Evolutionary conservation across 2,797 vertebrate species (phyloP), one percentile per base, ranked within the genome.

Genomic region (Aulostomus chinensis): DNA sequence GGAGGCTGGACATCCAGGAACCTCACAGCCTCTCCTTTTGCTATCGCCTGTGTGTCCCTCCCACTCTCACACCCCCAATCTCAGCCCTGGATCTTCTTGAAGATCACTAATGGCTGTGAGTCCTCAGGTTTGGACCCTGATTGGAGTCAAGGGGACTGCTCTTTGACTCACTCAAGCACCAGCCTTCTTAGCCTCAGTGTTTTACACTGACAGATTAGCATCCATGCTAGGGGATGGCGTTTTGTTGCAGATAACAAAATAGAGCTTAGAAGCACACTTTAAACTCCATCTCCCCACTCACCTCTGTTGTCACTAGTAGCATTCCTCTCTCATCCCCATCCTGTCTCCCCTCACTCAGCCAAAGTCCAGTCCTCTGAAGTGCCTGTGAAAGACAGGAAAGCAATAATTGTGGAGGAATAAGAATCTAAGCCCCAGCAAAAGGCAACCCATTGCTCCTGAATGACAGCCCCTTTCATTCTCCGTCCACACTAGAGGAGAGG

Each of bases 291-390:
- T 60, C 30, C 45, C 69, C 66, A 38, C 36, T 53, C 25, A 1
- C 37, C 47, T 34, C 59, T 33, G 12, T 42, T 33, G 10, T 29
- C 37, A 12, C 43, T 28, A 3, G 45, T 47, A 6, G 43, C 60
- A 12, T 21, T 5, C 35, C 18, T 10, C 36, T 24, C 15, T 54
- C 74, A 22, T 45, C 32, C 21, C 34, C 17, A 25, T 25, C 24
- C 20, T 16, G 28, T 22, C 21, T 43, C 39, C 20, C 42, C 33
- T 50, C 41, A 61, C 76, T 79, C 83, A 81, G 75, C 85, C 83
- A 85, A 85, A 83, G 80, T 73, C 78, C 72, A 48, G 70, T 78
- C 80, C 80, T 85, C 74, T 82, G 81, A 90, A 90, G 88, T 89
- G 89, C 86, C 88, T 89, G 83, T 49, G 57, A 71, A 72, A 64